phyloP scores from a whole-genome alignment of 2,797 vertebrate species.

The Streptopelia turtur region DNA sequence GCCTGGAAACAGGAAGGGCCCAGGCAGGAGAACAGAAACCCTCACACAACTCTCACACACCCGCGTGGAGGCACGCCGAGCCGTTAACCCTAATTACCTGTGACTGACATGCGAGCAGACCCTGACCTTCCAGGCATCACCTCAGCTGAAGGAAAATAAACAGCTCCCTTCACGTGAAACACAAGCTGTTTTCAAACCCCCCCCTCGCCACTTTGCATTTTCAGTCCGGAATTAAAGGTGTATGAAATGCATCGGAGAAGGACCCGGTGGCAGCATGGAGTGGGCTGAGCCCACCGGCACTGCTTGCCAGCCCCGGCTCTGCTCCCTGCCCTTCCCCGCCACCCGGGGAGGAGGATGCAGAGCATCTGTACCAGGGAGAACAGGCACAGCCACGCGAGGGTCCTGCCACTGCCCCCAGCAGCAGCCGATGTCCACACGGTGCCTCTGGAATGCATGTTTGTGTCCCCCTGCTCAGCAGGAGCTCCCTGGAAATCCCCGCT shows the following conservation, averaged over 20 bases:
- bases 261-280: neutral
- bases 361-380: neutral
- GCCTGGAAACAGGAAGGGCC: slow-evolving; percentile 81
- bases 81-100: slow-evolving; percentile 81
- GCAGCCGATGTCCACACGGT: accelerated
- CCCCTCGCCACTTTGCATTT: neutral
- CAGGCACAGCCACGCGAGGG: accelerated
- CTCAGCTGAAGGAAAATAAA: slow-evolving; percentile 78
- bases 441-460: accelerated
- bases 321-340: accelerated
- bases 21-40: slow-evolving; percentile 78
- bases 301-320: neutral
- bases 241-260: neutral
- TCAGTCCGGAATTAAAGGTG: neutral
- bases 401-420: neutral
- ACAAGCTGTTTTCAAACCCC: neutral
- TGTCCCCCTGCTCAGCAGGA: neutral
- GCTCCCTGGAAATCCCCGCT: neutral
- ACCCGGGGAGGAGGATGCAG: neutral
- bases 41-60: slow-evolving; percentile 75
- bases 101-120: slow-evolving; percentile 76
- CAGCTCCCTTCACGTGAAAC: slow-evolving; percentile 69
- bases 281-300: accelerated
- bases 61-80: slow-evolving; percentile 76
- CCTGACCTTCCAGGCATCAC: slow-evolving; percentile 74